Evolutionary conservation across 2,797 vertebrate genomes (phyloP), one percentile per base, ranked within the genome.

Genomic region (Merluccius polli): DNA sequence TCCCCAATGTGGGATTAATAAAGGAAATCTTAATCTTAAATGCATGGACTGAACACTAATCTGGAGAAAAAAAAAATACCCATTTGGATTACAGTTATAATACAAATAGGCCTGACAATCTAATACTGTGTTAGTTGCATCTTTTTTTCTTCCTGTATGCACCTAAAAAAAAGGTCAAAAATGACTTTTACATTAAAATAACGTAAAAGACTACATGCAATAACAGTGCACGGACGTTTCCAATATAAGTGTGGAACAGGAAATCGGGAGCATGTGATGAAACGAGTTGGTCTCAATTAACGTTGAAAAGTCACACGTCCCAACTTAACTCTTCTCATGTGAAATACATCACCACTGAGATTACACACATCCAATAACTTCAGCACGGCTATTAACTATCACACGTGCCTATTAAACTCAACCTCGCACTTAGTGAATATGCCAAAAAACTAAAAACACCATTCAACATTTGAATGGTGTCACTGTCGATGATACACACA

Each of bases 211-310:
- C 11, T 65, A 65, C 59, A 27, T 65, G 11, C 10, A 65, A 24
- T 4, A 4, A 65, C 27, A 24, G 59, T 65, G n/a, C 52, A 27
- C 2, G 59, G 13, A 12, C n/a, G 6, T 63, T 24, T 24, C n/a
- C 10, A 27, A 65, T 27, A 0, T 2, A 44, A 75, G 3, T 30
- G 30, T 38, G 48, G 78, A 71, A 81, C 72, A 74, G 77, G 82
- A 89, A 89, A 90, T 84, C 27, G 80, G 69, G 80, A 52, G 12
- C 86, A 83, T 80, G 71, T 65, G 78, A 77, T 63, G 71, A 76
- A 36, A 76, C 32, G 72, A 78, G 67, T 16, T 52, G 0, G 18
- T 8, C 29, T 12, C 68, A 65, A 65, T 65, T 24, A 65, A 11
- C 9, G n/a, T 27, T 24, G 36, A 12, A 8, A 12, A 5, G 7